phyloP scores from a whole-genome alignment of 2,888 invertebrate species.

The Frankliniella fusca region DNA sequence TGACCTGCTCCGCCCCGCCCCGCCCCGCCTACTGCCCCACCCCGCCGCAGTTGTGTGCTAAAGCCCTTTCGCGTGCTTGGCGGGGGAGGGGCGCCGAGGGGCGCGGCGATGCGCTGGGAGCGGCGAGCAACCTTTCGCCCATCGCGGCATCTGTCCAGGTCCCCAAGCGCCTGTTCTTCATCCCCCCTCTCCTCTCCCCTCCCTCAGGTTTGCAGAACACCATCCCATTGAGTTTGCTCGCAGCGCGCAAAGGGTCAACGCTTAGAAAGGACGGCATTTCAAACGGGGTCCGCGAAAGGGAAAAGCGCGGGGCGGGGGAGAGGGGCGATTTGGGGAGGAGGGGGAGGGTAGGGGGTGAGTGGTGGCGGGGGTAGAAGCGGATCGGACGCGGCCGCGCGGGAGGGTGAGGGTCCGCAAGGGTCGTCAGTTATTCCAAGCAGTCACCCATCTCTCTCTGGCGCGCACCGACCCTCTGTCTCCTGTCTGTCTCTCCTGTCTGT shows the following conservation, averaged over 20 bases:
- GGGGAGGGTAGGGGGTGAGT: too few relatives aligned
- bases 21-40: background rate
- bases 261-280: background rate
- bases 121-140: too few relatives aligned
- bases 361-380: constrained; percentile 7
- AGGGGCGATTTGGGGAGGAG: background rate
- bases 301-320: background rate
- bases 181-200: too few relatives aligned
- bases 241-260: too few relatives aligned
- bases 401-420: background rate
- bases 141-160: too few relatives aligned
- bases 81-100: too few relatives aligned
- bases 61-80: background rate
- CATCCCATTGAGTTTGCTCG: too few relatives aligned
- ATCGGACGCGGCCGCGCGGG: background rate
- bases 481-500: too few relatives aligned
- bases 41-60: background rate
- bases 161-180: background rate
- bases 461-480: too few relatives aligned
- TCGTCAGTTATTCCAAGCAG: background rate
- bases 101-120: too few relatives aligned
- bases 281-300: background rate
- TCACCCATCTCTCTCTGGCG: background rate
- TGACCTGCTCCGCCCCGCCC: background rate
- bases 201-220: too few relatives aligned